A percentile compares a stretch with the other conserved stretches of the same genome.
Evolutionary conservation across 2,888 invertebrate species (phyloP).

Genomic region (Cantharis rufa): DNA sequence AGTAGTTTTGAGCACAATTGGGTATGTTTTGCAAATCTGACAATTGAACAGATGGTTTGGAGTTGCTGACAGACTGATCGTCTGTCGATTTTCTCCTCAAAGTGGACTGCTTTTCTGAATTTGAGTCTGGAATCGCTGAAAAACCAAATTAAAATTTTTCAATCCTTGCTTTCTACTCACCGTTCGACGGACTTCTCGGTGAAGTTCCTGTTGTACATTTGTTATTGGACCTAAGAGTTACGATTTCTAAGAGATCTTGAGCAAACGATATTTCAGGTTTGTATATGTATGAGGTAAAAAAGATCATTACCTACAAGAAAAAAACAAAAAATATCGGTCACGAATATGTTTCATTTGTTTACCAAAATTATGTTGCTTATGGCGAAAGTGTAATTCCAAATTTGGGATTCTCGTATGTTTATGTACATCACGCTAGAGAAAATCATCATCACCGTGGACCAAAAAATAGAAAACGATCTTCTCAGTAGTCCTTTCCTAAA

Average conservation of each 20-base stretch:
- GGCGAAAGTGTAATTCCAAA: conserved; percentile 65
- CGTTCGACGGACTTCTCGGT: neutral
- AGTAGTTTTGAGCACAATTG: conserved; percentile 13
- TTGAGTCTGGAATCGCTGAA: conserved; percentile 67
- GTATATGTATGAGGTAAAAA: neutral
- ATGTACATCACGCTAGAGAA: conserved; percentile 67
- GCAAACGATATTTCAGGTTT: neutral
- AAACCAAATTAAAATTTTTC: conserved; percentile 10
- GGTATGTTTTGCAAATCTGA: conserved; percentile 32
- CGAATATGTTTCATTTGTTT: conserved; percentile 43
- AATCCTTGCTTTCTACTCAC: neutral
- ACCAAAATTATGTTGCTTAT: conserved; percentile 63
- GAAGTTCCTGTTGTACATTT: neutral
- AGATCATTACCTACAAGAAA: neutral
- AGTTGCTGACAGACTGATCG: neutral
- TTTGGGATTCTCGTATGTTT: conserved; percentile 61
- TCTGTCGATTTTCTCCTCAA: conserved; percentile 45
- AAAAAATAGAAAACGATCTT: conserved; percentile 64
- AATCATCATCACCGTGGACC: conserved; percentile 63
- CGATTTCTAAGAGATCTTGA: neutral
- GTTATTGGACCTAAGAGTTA: neutral
- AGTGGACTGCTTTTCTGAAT: conserved; percentile 67
- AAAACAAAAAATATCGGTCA: neutral
- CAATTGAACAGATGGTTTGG: conserved; percentile 41
- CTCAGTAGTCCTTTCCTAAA: conserved; percentile 65